Percentiles rank a stretch among this genome's conserved stretches.
Conservation (phyloP, 2,113 vertebrate species). For the Microtus richardsoni region DNA sequence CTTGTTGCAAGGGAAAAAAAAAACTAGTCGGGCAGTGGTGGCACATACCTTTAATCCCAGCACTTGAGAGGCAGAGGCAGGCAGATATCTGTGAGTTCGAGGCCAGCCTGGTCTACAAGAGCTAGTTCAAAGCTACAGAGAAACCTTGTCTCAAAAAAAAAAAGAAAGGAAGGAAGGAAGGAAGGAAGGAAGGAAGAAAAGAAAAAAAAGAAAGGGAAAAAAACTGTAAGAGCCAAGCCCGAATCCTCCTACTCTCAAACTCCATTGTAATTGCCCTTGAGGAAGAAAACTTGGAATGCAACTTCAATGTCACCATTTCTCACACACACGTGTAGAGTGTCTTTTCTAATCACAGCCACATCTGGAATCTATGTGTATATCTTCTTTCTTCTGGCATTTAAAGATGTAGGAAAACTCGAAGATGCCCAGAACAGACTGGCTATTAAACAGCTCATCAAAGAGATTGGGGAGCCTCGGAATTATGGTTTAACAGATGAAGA, state of each 20-base stretch:
- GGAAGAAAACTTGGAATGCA: not conserved
- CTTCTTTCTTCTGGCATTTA: slow-evolving; percentile 16
- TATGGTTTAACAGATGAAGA: slow-evolving; percentile 90
- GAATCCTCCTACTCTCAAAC: not conserved
- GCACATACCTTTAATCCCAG: no score
- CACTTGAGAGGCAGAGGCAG: no score
- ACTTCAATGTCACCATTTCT: not conserved
- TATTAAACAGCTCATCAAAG: slow-evolving; percentile 88
- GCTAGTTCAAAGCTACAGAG: no score
- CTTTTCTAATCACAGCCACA: not conserved
- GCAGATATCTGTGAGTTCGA: no score
- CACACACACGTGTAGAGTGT: fast-evolving
- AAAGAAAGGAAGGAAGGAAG: no score
- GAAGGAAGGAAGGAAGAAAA: no score
- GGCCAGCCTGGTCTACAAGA: no score
- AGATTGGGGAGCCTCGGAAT: slow-evolving; percentile 90
- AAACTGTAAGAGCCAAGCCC: not conserved
- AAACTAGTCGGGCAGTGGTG: no score
- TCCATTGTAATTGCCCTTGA: not conserved
- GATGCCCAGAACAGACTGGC: slow-evolving; percentile 86
- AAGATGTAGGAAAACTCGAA: slow-evolving; percentile 90
- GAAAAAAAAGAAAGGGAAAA: not conserved
- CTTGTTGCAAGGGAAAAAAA: not conserved
- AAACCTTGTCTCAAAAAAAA: no score
- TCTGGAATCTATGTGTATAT: not conserved